phyloP scores from a whole-genome alignment of 1,140 invertebrate genomes.

The Phthorimaea operculella region DNA sequence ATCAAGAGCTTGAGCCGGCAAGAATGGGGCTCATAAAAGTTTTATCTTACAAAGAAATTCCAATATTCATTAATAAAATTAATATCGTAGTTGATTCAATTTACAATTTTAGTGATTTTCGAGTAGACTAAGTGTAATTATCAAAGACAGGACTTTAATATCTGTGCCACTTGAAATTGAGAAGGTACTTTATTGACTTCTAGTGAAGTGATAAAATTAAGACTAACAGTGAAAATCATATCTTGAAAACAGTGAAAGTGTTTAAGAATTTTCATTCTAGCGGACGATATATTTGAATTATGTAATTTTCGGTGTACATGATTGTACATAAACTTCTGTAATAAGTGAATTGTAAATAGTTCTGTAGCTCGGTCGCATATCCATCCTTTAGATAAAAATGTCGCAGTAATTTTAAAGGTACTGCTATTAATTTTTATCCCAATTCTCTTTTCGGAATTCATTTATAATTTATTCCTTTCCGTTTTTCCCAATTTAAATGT shows the following conservation, averaged over 20 bases:
- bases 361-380: slow-evolving; percentile 52
- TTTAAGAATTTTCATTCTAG: slow-evolving; percentile 13
- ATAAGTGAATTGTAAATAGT: slow-evolving; percentile 26
- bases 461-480: too few species aligned
- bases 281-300: slow-evolving; percentile 11
- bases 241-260: slow-evolving; percentile 13
- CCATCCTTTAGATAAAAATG: slow-evolving; percentile 35
- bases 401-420: too few species aligned
- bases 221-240: slow-evolving; percentile 11
- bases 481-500: too few species aligned
- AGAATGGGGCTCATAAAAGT: too few species aligned
- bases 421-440: too few species aligned
- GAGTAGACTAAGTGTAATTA: slow-evolving; percentile 1
- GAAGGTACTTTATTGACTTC: slow-evolving; percentile 19
- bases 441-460: too few species aligned
- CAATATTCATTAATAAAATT: too few species aligned
- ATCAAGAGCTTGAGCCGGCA: too few species aligned
- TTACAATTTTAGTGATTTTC: neutral
- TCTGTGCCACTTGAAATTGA: slow-evolving; percentile 19
- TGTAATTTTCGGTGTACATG: slow-evolving; percentile 32
- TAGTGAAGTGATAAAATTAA: slow-evolving; percentile 6
- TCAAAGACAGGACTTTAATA: neutral
- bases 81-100: too few species aligned
- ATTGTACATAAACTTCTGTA: slow-evolving; percentile 31
- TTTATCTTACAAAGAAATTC: too few species aligned